Conservation (phyloP, 2,888 invertebrate genomes). For the Cataglyphis albicans region DNA sequence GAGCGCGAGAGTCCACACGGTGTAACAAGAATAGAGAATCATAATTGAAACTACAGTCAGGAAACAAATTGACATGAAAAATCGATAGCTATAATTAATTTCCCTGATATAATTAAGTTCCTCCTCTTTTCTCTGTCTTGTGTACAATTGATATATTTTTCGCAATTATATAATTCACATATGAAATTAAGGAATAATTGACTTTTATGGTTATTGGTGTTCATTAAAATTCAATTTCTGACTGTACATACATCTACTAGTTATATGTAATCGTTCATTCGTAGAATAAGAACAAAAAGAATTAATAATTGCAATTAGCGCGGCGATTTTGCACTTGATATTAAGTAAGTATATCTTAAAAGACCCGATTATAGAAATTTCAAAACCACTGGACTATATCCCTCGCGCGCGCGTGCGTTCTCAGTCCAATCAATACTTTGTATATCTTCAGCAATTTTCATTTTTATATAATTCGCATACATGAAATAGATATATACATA, state of each 20-base stretch:
- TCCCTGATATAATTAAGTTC: background rate
- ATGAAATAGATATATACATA: constrained; percentile 21
- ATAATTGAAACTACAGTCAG: constrained; percentile 5
- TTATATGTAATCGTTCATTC: constrained; percentile 41
- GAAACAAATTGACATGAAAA: background rate
- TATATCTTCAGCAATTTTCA: constrained; percentile 37
- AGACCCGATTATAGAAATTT: constrained; percentile 2
- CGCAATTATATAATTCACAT: background rate
- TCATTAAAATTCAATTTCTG: constrained; percentile 12
- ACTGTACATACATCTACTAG: constrained; percentile 40
- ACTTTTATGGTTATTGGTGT: constrained; percentile 27
- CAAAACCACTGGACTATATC: constrained; percentile 16
- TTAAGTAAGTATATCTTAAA: constrained; percentile 45
- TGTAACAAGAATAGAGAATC: constrained; percentile 5
- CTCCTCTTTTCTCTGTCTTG: background rate
- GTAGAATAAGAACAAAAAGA: constrained; percentile 43
- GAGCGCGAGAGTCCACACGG: constrained; percentile 8
- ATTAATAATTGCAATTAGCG: constrained; percentile 40
- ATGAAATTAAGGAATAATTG: constrained; percentile 5
- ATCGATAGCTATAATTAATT: constrained; percentile 21
- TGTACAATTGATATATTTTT: background rate
- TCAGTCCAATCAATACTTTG: constrained; percentile 32
- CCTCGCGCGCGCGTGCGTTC: constrained; percentile 9
- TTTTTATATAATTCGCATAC: constrained; percentile 48
- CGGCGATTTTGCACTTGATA: constrained; percentile 50